These are phyloP conservation scores for Ips typographus DNA, from an alignment of 1,140 invertebrate genomes.

Conservation along the genomic window DNA sequence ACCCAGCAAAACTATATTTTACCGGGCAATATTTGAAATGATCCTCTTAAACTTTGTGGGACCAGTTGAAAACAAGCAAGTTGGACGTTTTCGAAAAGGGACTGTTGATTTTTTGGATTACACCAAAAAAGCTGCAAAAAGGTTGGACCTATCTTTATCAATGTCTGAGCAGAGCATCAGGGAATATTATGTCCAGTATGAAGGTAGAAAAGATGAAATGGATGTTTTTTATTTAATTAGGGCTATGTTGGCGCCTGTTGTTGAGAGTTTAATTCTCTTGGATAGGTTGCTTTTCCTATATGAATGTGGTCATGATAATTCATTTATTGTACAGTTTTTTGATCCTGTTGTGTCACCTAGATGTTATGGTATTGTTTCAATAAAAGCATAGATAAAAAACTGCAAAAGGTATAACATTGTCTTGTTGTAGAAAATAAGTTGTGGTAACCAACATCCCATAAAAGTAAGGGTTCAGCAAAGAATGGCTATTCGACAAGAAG, in stretches of 20 bases:
- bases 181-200: conserved; percentile 51
- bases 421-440: too few species aligned
- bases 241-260: conserved; percentile 75
- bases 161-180: conserved; percentile 53
- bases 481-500: too few species aligned
- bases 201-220: conserved; percentile 62
- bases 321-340: conserved; percentile 72
- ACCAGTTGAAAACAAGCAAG: conserved; percentile 46
- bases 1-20: conserved; percentile 66
- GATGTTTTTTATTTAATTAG: conserved; percentile 81
- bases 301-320: conserved; percentile 64
- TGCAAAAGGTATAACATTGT: too few species aligned
- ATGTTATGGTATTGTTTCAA: conserved; percentile 70
- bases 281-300: conserved; percentile 80
- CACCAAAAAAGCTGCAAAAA: conserved; percentile 62
- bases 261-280: conserved; percentile 82
- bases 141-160: conserved; percentile 53
- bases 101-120: conserved; percentile 65
- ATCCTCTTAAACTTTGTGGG: conserved; percentile 53
- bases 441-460: too few species aligned
- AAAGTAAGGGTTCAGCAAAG: too few species aligned
- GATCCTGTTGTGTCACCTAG: conserved; percentile 75
- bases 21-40: conserved; percentile 73
- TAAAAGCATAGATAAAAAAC: conserved; percentile 43
- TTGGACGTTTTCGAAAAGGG: conserved; percentile 58